phyloP scores from a whole-genome alignment of 2,888 invertebrate genomes.

The Lithophane ornitopus region DNA sequence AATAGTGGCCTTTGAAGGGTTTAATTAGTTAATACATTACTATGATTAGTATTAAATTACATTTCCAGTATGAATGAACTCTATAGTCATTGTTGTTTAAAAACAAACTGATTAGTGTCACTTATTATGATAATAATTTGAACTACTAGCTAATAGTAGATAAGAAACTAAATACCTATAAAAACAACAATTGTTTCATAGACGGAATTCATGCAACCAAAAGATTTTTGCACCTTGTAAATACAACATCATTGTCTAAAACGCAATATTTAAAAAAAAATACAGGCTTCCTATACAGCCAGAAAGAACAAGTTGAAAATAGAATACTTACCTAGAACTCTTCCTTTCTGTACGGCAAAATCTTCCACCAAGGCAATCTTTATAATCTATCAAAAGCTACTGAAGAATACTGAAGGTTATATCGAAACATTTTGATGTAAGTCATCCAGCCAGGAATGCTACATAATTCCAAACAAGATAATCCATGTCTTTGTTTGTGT shows the following conservation, averaged over 20 bases:
- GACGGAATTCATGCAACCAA: background rate
- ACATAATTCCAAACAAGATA: constrained; percentile 2
- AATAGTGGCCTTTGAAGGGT: constrained; percentile 37
- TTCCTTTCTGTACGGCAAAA: background rate
- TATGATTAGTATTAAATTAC: constrained; percentile 21
- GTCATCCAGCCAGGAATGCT: background rate
- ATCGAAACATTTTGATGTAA: constrained; percentile 3
- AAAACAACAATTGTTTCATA: constrained; percentile 2
- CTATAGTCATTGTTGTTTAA: constrained; percentile 21
- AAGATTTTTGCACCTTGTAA: background rate
- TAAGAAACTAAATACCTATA: background rate
- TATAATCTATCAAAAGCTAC: background rate
- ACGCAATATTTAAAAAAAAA: background rate
- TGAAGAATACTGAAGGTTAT: background rate
- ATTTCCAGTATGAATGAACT: constrained; percentile 19
- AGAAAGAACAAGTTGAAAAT: background rate
- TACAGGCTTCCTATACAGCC: background rate
- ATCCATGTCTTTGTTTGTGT: constrained; percentile 37
- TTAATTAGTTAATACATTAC: constrained; percentile 19
- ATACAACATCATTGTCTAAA: background rate
- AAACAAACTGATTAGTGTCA: constrained; percentile 30
- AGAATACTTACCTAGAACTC: background rate
- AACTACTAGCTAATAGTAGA: background rate
- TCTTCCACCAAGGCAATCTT: too few species aligned
- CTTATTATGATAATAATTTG: constrained; percentile 4